Conservation (phyloP, 2,797 vertebrate genomes). For the Hybognathus amarus region DNA sequence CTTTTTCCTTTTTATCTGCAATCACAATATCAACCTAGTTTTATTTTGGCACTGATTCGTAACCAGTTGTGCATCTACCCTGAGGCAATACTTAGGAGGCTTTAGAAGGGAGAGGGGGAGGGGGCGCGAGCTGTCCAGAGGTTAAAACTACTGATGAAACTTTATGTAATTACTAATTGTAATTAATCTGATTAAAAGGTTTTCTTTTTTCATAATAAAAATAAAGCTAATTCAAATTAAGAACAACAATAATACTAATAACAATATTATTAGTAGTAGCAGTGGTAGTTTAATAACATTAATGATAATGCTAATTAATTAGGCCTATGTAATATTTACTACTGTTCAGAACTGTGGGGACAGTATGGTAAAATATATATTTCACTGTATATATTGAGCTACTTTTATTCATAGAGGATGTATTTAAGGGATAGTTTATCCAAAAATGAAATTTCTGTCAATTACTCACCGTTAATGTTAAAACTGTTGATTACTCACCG, state of each 20-base stretch:
- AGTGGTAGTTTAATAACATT: not conserved
- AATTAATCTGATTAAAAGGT: not conserved
- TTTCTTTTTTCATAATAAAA: not conserved
- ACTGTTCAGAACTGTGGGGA: not conserved
- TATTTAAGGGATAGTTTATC: not conserved
- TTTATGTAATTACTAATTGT: not conserved
- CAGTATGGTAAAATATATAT: not conserved
- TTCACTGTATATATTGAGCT: not conserved
- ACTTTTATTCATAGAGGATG: not conserved
- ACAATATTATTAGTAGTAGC: not conserved
- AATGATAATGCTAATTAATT: not conserved
- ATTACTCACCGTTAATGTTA: too few species aligned
- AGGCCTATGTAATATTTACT: not conserved
- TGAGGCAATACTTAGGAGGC: not conserved
- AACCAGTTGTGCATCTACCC: not conserved
- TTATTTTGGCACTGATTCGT: conserved; percentile 13
- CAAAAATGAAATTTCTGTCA: not conserved
- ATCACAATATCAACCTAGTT: conserved; percentile 16
- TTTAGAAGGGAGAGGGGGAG: not conserved
- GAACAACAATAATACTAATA: not conserved
- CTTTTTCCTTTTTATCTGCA: conserved; percentile 6
- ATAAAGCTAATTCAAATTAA: not conserved
- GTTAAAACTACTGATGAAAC: not conserved
- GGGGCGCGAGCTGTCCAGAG: not conserved
- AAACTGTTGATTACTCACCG: too few species aligned